Evolutionary conservation across 2,113 vertebrate genomes (phyloP).

Genomic region (Platysteira castanea): DNA sequence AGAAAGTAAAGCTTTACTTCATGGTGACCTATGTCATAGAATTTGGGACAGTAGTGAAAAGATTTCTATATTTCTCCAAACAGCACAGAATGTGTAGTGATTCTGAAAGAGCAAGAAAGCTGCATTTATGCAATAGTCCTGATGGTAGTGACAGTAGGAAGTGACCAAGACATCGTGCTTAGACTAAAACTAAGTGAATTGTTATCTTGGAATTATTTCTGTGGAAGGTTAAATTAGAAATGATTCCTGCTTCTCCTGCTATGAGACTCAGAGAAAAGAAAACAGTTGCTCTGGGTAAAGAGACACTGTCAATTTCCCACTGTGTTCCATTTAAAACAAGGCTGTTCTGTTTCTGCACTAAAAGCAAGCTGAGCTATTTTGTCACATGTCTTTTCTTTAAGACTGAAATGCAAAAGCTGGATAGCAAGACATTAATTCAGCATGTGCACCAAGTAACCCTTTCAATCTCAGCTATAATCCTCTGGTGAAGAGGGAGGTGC

Average conservation of each 20-base stretch:
- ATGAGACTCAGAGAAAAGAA: neutral
- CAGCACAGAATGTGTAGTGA: neutral
- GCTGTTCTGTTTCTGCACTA: neutral
- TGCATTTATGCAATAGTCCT: neutral
- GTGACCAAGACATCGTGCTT: neutral
- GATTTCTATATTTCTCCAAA: neutral
- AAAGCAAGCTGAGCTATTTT: neutral
- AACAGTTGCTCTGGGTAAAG: neutral
- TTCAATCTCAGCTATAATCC: neutral
- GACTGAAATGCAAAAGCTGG: conserved; percentile 61
- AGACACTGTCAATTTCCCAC: neutral
- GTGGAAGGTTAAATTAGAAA: neutral
- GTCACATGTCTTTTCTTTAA: neutral
- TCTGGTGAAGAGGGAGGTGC: neutral
- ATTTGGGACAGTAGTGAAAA: neutral
- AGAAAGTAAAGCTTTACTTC: neutral
- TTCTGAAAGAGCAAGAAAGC: neutral
- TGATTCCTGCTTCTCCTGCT: neutral
- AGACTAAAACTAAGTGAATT: neutral
- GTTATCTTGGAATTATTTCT: neutral
- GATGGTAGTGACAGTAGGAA: neutral
- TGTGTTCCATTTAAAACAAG: neutral
- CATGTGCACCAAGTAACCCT: neutral
- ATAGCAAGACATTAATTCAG: neutral
- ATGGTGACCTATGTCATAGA: neutral